These are phyloP conservation scores for Papilio aristodemus DNA, from an alignment of 1,140 invertebrate genomes.

Conservation along the genomic window DNA sequence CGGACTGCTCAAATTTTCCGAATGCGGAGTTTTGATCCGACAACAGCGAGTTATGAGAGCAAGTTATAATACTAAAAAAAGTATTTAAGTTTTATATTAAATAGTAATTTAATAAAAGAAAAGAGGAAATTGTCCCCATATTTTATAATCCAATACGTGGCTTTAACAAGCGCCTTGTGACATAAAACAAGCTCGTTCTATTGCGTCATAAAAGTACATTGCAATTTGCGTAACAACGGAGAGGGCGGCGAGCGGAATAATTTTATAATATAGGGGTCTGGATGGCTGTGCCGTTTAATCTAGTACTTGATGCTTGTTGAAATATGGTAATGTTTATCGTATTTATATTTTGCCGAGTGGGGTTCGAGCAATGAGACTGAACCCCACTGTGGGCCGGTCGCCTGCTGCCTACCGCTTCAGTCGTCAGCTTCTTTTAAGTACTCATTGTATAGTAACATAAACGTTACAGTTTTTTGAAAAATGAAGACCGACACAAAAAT, in stretches of 20 bases:
- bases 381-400: no score
- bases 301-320: background rate
- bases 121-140: background rate
- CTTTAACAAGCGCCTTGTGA: constrained; percentile 9
- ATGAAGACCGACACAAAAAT: no score
- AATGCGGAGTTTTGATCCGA: no score
- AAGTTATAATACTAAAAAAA: no score
- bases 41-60: no score
- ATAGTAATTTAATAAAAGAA: background rate
- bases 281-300: background rate
- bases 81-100: no score
- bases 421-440: no score
- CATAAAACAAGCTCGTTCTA: constrained; percentile 16
- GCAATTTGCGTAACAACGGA: constrained; percentile 16
- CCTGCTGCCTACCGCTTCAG: no score
- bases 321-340: constrained; percentile 6
- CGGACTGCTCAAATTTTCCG: no score
- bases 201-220: constrained; percentile 17
- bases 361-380: background rate
- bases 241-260: background rate
- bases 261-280: background rate
- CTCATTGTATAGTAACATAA: no score
- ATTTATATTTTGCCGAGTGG: background rate
- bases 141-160: constrained; percentile 5
- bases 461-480: no score